These are phyloP conservation scores for Choreutis nemorana DNA, from an alignment of 2,888 invertebrate species.

Conservation along the genomic window DNA sequence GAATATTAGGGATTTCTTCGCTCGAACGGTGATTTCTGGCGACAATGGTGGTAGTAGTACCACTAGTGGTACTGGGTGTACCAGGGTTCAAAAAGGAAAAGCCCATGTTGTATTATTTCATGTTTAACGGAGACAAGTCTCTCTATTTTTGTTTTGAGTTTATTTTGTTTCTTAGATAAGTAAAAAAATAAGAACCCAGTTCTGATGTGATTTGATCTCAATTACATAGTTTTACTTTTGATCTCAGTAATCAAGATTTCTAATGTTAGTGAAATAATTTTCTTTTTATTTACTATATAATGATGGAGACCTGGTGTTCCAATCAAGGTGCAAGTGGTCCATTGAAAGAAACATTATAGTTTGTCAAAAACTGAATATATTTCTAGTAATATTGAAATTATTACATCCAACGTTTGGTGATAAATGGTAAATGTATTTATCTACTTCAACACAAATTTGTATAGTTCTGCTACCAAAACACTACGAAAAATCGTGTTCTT, in stretches of 20 bases:
- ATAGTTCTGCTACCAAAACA: background rate
- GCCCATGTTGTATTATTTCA: too few relatives aligned
- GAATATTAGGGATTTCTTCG: too few relatives aligned
- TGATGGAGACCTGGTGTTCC: conserved; percentile 3
- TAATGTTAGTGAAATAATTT: conserved; percentile 1
- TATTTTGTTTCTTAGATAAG: background rate
- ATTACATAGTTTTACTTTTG: background rate
- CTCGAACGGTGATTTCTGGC: too few relatives aligned
- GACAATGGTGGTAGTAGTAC: too few relatives aligned
- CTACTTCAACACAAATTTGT: conserved; percentile 1
- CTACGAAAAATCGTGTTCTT: conserved; percentile 1
- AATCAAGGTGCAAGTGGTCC: conserved; percentile 2
- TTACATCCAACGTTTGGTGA: conserved; percentile 1
- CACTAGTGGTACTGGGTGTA: too few relatives aligned
- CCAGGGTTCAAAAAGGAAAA: too few relatives aligned
- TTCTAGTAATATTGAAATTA: conserved; percentile 3
- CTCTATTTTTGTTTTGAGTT: conserved; percentile 1
- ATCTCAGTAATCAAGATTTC: conserved; percentile 1
- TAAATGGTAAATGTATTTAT: background rate
- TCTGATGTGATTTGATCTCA: too few relatives aligned
- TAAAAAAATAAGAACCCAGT: conserved; percentile 1
- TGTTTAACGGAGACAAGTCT: too few relatives aligned
- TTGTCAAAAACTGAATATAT: conserved; percentile 2
- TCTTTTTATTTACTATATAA: background rate
- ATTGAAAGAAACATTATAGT: conserved; percentile 1